Base-by-base conservation (phyloP, 1,140 invertebrate genomes). In the Dreissena rostriformis region DNA sequence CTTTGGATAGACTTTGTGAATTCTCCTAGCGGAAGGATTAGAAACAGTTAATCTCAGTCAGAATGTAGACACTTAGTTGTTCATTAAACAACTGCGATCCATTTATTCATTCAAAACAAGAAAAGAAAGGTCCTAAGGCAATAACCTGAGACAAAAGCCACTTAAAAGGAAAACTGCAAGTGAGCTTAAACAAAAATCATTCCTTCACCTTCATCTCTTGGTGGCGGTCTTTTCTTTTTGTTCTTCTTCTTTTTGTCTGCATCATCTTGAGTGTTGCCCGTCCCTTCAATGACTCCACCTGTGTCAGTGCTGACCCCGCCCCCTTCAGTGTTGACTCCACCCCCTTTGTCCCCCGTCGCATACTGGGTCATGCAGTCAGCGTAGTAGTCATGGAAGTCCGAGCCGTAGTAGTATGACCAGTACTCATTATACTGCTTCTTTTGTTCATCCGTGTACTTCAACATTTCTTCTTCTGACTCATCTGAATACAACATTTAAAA, bases 361-460 rank as follows among this genome's bases (percentile, higher is more conserved):
- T 74, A 75, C 51, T 72, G 63, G 11, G 80, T 71, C 63, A 82
- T 63, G 51, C 75, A 84, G 52, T 86, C 75, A 61, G 66, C 80
- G 39, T 84, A 71, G 29, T 81, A 82, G 26, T 89, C 68, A 19
- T 87, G 57, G 77, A 85, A 81, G 65, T 91, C 89, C 49, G 86
- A 86, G 28, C 78, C 81, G 72, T 91, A 88, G 71, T 91, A 91
- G 67, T 91, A 85, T 24, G 85, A 61, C 74, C 87, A 91, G 63
- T 89, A 89, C 26, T 90, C 71, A 22, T 86, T 72, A 77, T 87
- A 86, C 52, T 89, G 78, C 51, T 88, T 71, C 53, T 85, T 81
- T 66, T 85, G 80, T 51, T 89, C 75, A 28, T 83, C 71, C 39
- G 55, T 79, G 26, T 86, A 82, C 12, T 82, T 82, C 72, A 74